These are phyloP conservation scores for Pseudopleuronectes americanus DNA, from an alignment of 2,797 vertebrate genomes.

Conservation along the genomic window DNA sequence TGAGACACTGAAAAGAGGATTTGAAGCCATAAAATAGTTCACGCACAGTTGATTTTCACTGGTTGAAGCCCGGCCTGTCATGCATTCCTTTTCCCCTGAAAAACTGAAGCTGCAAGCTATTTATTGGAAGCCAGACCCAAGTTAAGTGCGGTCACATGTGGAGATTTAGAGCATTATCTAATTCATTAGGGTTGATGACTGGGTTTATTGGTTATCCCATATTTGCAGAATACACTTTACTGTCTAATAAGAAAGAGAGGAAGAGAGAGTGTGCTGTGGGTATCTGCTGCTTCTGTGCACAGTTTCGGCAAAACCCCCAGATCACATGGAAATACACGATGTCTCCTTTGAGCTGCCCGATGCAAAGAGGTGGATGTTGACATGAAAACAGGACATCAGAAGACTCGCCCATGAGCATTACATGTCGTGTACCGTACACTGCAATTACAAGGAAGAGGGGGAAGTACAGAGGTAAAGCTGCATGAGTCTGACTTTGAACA, in stretches of 20 bases:
- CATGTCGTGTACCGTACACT: not conserved
- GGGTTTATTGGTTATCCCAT: slow-evolving; percentile 32
- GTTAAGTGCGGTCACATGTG: slow-evolving; percentile 49
- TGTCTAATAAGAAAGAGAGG: not conserved
- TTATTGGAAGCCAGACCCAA: slow-evolving; percentile 44
- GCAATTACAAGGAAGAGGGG: slow-evolving; percentile 29
- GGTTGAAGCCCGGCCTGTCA: slow-evolving; percentile 52
- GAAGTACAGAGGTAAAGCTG: not conserved
- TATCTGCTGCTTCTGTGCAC: not conserved
- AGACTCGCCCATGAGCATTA: slow-evolving; percentile 1
- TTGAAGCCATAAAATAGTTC: slow-evolving; percentile 46
- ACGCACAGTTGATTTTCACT: slow-evolving; percentile 59
- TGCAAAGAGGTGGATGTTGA: slow-evolving; percentile 51
- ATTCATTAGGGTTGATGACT: slow-evolving; percentile 34
- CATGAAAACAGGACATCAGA: slow-evolving; percentile 59
- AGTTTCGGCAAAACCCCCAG: slow-evolving; percentile 17
- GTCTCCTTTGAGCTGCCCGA: slow-evolving; percentile 48
- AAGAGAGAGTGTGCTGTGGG: not conserved
- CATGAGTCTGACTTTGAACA: slow-evolving; percentile 1
- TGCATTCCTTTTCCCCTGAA: slow-evolving; percentile 56
- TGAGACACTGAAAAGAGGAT: slow-evolving; percentile 26
- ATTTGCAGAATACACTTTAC: slow-evolving; percentile 28
- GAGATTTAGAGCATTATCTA: slow-evolving; percentile 29
- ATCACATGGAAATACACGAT: slow-evolving; percentile 32
- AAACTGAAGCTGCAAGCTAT: slow-evolving; percentile 42